Base-by-base conservation (phyloP, 2,113 vertebrate species). In the Cyprinodon variegatus region DNA sequence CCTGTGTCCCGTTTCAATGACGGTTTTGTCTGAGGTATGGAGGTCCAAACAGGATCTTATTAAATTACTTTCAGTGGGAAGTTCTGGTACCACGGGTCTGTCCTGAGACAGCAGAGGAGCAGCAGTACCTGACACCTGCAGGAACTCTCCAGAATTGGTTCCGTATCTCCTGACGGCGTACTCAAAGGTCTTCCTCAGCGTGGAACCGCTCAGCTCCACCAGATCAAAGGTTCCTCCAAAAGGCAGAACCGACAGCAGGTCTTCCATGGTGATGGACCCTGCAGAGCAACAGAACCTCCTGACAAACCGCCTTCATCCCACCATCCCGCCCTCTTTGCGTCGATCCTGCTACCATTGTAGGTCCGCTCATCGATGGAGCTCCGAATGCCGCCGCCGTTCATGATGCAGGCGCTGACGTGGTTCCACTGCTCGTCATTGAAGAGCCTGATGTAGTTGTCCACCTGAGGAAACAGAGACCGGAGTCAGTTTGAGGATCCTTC, bases 201-300 rank as follows among this genome's bases (percentile, higher is more conserved):
- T 96, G 61, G 96, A 96, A 20, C 98, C 98, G 37, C 93, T 96
- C 57, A 99, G 38, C 15, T 90, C 86, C 11, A 97, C 93, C 84
- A 96, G 72, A 92, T 99, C 97, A 50, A 94, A 96, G 15, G 97
- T 98, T 60, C 95, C 94, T 75, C 96, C 97, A 40, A 99, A 99
- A 0, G 98, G 98, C 72, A 98, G 3, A 60, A 98, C 97, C 0
- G 96, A 61, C 48, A 96, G 86, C 80, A 99, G 82, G 67, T 96
- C 96, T 91, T 97, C 97, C 95, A 95, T 76, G 3, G 96, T 97
- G 79, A 98, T 97, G 1, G 89, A 94, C 43, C 97, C 97, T 99
- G 64, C 13, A 11, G 41, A 29, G 5, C 17, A 61, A 17, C 13
- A 61, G 37, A 67, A 67, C 40, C 43, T 29, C 11, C 43, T 61